Evolutionary conservation across 2,113 vertebrate genomes (phyloP), one percentile per base, ranked within the genome.

Genomic region (Grantiella picta): DNA sequence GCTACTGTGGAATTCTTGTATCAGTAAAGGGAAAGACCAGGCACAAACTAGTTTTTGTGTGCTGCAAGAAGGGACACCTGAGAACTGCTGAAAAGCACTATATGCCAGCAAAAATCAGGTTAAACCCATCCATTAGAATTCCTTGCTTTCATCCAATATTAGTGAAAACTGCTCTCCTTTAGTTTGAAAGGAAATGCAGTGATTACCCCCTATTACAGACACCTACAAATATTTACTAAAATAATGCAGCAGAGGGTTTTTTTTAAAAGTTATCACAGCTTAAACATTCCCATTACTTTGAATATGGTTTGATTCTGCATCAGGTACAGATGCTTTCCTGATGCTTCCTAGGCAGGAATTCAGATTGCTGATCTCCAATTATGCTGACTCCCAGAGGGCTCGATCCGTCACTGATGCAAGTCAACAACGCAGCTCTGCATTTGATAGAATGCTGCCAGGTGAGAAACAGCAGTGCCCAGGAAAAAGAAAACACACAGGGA

Each of bases 221-320:
- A 94, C 70, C 86, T 92, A 94, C 69, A 94, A 96, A 96, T 94
- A 96, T 96, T 96, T 97, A 94, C 86, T 64, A 71, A 91, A 94
- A 92, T 68, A 86, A 86, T 8, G 57, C 47, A 91, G 68, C 82
- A 78, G 76, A 70, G 52, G 9, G 4, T 35, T 44, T 82, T 94
- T 90, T 76, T 3, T 3, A 5, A 15, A 94, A 82, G 83, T 94
- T 91, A 76, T 61, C 71, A 84, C 40, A 71, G 83, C 49, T 91
- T 89, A 79, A 92, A 82, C 75, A 82, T 93, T 90, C 80, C 75
- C 52, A 47, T 77, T 78, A 44, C 47, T 94, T 81, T 64, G 69
- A 89, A 68, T 84, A 42, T 63, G 47, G 59, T 71, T 78, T 75
- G 52, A 84, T 95, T 92, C 92, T 75, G 64, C 56, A 65, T 92